phyloP scores from a whole-genome alignment of 2,797 vertebrate species.

The Fistularia tabacaria region DNA sequence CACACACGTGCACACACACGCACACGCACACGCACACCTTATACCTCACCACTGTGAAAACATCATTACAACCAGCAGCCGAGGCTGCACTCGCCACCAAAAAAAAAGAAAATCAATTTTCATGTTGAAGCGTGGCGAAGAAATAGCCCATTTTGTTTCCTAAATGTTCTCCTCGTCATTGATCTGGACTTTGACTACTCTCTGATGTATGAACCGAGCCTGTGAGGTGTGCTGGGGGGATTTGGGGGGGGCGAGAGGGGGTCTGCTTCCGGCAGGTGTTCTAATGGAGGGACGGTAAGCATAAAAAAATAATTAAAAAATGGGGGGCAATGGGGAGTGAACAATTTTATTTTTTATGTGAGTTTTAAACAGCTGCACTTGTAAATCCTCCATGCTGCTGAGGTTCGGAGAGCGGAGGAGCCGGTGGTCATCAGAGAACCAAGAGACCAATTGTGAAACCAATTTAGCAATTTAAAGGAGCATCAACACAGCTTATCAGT shows the following conservation, averaged over 20 bases:
- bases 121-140: slow-evolving; percentile 11
- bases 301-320: too few species aligned
- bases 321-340: too few species aligned
- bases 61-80: slow-evolving; percentile 31
- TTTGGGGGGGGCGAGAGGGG: too few species aligned
- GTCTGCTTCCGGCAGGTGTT: neutral
- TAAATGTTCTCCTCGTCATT: slow-evolving; percentile 44
- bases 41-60: slow-evolving; percentile 25
- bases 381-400: too few species aligned
- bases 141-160: slow-evolving; percentile 47
- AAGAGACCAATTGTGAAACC: too few species aligned
- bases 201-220: slow-evolving; percentile 36
- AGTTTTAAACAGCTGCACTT: too few species aligned
- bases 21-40: slow-evolving; percentile 1
- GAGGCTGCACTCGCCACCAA: too few species aligned
- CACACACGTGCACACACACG: neutral
- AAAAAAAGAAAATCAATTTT: slow-evolving; percentile 43
- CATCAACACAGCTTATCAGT: too few species aligned
- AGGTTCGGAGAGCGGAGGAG: too few species aligned
- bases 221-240: neutral
- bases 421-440: too few species aligned
- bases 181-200: slow-evolving; percentile 34
- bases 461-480: too few species aligned
- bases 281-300: neutral
- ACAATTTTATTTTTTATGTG: too few species aligned